Base-by-base conservation (phyloP, 2,888 invertebrate genomes). In the Scaptomyza caliginosa region DNA sequence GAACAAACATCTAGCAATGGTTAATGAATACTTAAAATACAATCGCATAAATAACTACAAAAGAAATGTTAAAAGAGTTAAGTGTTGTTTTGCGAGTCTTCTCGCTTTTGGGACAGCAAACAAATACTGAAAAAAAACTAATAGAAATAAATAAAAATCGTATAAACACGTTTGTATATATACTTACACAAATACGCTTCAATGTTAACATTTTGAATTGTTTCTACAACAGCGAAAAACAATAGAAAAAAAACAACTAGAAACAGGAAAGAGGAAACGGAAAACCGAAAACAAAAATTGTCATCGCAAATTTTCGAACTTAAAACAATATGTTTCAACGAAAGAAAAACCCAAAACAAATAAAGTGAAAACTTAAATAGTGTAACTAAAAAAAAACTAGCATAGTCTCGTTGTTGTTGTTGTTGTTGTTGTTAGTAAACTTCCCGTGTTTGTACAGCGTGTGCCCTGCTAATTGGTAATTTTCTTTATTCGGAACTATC, bases 371-470 rank as follows among this genome's bases (percentile, higher is more conserved):
- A 43, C 24, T 45, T 21, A 67, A 64, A 64, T n/a, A n/a, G 57
- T 64, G 39, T 42, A 57, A 60, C 36, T 60, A 54, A 40, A 13
- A 32, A 60, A 17, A 19, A 13, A 10, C 10, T 28, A 10, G 19
- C 17, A 26, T 4, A 26, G 24, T 2, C 11, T 28, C 17, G 38
- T n/a, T 40, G 51, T 28, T 48, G 23, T 26, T 32, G 39, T 4
- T 23, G 32, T 10, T 52, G 59, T 16, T 52, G 40, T 36, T 32
- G 48, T 45, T n/a, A 13, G 52, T 42, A 65, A 84, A 84, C 84
- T 78, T 80, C 78, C 80, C 76, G 62, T 80, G 77, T 79, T 55
- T 81, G 58, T 50, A 45, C 40, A 73, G 45, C 67, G 78, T 66
- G 69, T 17, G 30, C 50, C 52, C 68, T 46, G 80, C 75, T 81